Conservation (phyloP, 2,113 vertebrate genomes). For the Pangasianodon gigas region DNA sequence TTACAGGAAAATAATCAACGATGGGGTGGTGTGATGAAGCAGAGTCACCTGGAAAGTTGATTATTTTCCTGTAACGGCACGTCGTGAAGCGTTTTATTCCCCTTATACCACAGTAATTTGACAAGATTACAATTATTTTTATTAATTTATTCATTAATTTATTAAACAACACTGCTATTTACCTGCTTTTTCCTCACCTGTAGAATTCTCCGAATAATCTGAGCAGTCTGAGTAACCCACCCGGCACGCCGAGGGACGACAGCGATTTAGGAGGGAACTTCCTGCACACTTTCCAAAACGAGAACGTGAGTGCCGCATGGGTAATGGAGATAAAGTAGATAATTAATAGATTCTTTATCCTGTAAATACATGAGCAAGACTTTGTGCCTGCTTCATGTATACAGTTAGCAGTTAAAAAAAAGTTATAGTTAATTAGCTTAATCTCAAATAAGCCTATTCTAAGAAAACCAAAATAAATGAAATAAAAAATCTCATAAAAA, state of each 20-base stretch:
- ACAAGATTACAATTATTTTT: background rate
- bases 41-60: background rate
- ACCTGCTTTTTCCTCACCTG: slow-evolving; percentile 16
- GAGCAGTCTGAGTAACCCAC: slow-evolving; percentile 85
- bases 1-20: too few relatives aligned
- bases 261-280: slow-evolving; percentile 86
- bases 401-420: background rate
- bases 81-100: background rate
- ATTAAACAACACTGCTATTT: background rate
- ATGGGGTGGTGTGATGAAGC: background rate
- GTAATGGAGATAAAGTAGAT: too few relatives aligned
- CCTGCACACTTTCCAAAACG: slow-evolving; percentile 89
- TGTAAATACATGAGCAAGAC: background rate
- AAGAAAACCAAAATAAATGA: background rate
- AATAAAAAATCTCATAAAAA: background rate
- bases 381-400: background rate
- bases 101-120: background rate
- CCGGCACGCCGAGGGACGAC: slow-evolving; percentile 85
- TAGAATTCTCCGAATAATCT: slow-evolving; percentile 89
- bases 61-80: background rate
- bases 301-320: slow-evolving; percentile 78
- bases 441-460: background rate
- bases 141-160: background rate
- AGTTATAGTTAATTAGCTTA: background rate
- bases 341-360: too few relatives aligned